Percentiles rank a stretch among this genome's conserved stretches.
Evolutionary conservation across 2,797 vertebrate genomes (phyloP).

Genomic region (Sarcoramphus papa): DNA sequence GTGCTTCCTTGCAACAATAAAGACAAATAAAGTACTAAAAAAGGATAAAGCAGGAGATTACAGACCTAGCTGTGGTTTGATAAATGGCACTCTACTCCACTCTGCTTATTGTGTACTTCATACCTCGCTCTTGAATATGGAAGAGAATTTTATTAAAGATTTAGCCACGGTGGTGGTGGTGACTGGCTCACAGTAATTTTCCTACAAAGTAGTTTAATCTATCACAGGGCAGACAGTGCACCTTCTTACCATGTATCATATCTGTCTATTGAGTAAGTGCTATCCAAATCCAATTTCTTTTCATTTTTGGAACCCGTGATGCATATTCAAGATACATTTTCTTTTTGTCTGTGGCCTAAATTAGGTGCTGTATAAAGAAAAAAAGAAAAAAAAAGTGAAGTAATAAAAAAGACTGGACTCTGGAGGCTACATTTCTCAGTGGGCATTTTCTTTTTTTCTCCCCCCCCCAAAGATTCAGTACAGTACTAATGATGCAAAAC

Average conservation of each 20-base stretch:
- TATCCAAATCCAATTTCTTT: constrained; percentile 86
- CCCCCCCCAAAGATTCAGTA: background rate
- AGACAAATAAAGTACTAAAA: constrained; percentile 76
- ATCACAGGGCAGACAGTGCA: constrained; percentile 98
- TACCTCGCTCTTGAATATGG: constrained; percentile 91
- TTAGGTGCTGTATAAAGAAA: constrained; percentile 67
- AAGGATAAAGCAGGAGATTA: constrained; percentile 78
- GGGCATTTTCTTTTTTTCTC: constrained; percentile 37
- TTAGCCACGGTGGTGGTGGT: constrained; percentile 90
- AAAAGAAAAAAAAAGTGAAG: constrained; percentile 38
- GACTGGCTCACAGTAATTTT: constrained; percentile 98
- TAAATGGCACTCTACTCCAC: constrained; percentile 82
- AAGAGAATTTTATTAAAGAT: constrained; percentile 99
- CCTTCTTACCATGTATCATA: constrained; percentile 98
- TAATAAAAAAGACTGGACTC: constrained; percentile 51
- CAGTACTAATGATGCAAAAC: constrained; percentile 54
- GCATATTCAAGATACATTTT: constrained; percentile 84
- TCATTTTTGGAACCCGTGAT: constrained; percentile 85
- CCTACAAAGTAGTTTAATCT: constrained; percentile 99
- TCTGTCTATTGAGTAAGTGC: constrained; percentile 87
- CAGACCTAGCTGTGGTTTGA: constrained; percentile 81
- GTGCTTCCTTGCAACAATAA: constrained; percentile 75
- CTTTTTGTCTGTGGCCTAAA: constrained; percentile 77
- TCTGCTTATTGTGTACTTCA: constrained; percentile 83
- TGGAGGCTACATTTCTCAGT: constrained; percentile 22